Evolutionary conservation across 2,888 invertebrate species (phyloP).

Genomic region (Mimachlamys varia): DNA sequence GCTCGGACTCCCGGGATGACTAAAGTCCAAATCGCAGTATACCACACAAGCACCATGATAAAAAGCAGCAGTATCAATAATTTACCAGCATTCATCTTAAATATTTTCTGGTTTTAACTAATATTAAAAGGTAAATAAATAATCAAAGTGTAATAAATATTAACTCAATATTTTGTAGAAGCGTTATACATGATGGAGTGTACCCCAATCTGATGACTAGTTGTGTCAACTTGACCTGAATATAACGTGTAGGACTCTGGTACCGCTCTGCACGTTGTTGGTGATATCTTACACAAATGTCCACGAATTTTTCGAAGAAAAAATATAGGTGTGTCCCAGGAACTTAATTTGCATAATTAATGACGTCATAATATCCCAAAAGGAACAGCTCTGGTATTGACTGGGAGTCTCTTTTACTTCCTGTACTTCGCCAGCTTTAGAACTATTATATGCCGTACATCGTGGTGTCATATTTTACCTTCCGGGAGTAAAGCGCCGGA

Average conservation of each 20-base stretch:
- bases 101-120: not conserved
- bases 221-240: too few relatives aligned
- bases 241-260: not conserved
- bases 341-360: not conserved
- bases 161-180: too few relatives aligned
- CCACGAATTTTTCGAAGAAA: not conserved
- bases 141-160: too few relatives aligned
- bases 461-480: not conserved
- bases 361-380: not conserved
- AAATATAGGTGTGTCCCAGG: not conserved
- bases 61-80: not conserved
- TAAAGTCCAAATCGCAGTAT: not conserved
- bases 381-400: not conserved
- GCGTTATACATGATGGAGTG: too few relatives aligned
- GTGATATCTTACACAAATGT: not conserved
- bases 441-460: not conserved
- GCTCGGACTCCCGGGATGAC: not conserved
- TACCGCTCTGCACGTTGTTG: not conserved
- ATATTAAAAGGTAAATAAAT: too few relatives aligned
- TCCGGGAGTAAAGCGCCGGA: not conserved
- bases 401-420: not conserved
- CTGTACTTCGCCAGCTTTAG: not conserved
- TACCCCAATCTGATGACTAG: too few relatives aligned
- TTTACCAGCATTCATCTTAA: slow-evolving; percentile 12
- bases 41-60: not conserved